These are phyloP conservation scores for Brachypodius melanocephalos DNA, from an alignment of 2,113 vertebrate species.

Conservation along the genomic window DNA sequence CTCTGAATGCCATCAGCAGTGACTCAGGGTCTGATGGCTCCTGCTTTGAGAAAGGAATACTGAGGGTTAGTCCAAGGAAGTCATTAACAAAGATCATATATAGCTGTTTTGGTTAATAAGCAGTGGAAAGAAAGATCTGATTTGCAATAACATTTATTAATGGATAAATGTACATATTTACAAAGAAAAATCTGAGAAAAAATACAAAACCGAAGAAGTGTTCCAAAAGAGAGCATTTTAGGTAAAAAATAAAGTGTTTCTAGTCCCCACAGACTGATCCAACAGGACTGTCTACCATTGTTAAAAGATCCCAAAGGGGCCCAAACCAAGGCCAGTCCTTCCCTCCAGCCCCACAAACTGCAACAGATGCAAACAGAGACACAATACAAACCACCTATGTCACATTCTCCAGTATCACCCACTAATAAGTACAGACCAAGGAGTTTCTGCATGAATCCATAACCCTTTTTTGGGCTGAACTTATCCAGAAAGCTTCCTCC, in stretches of 20 bases:
- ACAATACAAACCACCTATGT: neutral
- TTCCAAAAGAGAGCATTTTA: conserved; percentile 56
- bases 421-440: neutral
- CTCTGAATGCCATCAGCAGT: neutral
- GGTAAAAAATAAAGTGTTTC: conserved; percentile 43
- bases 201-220: conserved; percentile 57
- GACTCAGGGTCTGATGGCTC: neutral
- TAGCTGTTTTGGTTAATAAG: conserved; percentile 39
- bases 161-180: conserved; percentile 69
- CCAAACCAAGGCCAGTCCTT: neutral
- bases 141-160: conserved; percentile 67
- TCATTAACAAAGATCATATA: neutral
- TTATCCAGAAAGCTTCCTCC: neutral
- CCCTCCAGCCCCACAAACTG: neutral
- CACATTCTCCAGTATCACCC: neutral
- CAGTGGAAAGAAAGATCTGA: conserved; percentile 44
- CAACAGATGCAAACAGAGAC: neutral
- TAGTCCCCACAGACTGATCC: conserved; percentile 7
- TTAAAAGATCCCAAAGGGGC: neutral
- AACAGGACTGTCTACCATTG: neutral
- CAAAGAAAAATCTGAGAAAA: conserved; percentile 60
- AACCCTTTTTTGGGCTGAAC: neutral
- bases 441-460: neutral
- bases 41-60: neutral
- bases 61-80: neutral